A percentile compares a stretch with the other conserved stretches of the same genome.
Conservation (phyloP, 1,140 invertebrate species). For the Nephila pilipes region DNA sequence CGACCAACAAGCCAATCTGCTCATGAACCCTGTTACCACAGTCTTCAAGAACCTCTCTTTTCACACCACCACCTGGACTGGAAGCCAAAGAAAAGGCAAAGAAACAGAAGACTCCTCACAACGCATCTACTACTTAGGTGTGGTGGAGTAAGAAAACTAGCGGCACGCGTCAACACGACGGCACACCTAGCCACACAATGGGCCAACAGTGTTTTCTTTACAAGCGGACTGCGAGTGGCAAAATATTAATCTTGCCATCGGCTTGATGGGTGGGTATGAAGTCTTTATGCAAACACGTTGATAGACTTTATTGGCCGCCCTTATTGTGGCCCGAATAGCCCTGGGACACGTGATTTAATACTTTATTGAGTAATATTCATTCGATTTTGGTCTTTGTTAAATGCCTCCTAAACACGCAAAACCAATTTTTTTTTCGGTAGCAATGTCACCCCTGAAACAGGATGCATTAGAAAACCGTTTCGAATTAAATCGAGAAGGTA, state of each 20-base stretch:
- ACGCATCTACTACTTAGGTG: slow-evolving; percentile 34
- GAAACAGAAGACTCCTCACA: not conserved
- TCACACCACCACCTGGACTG: not conserved
- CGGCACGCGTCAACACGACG: slow-evolving; percentile 37
- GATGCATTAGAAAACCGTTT: not conserved
- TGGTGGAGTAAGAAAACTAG: slow-evolving; percentile 6
- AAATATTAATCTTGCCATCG: not conserved
- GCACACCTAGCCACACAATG: slow-evolving; percentile 54
- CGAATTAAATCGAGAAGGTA: slow-evolving; percentile 9
- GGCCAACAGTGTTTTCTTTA: slow-evolving; percentile 7
- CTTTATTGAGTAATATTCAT: slow-evolving; percentile 30
- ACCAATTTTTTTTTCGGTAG: not conserved
- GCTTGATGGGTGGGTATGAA: not conserved
- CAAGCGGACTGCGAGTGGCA: not conserved
- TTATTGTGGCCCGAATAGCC: not conserved
- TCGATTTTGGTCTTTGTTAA: not conserved
- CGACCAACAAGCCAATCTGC: not conserved
- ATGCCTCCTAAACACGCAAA: not conserved
- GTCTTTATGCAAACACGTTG: slow-evolving; percentile 50
- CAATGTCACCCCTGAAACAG: slow-evolving; percentile 15
- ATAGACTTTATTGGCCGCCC: slow-evolving; percentile 47
- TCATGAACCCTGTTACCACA: not conserved
- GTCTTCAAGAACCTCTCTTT: slow-evolving; percentile 5
- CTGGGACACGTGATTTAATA: slow-evolving; percentile 14
- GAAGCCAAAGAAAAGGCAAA: not conserved